Evolutionary conservation across 2,113 vertebrate species (phyloP).

Genomic region (Bufo bufo): DNA sequence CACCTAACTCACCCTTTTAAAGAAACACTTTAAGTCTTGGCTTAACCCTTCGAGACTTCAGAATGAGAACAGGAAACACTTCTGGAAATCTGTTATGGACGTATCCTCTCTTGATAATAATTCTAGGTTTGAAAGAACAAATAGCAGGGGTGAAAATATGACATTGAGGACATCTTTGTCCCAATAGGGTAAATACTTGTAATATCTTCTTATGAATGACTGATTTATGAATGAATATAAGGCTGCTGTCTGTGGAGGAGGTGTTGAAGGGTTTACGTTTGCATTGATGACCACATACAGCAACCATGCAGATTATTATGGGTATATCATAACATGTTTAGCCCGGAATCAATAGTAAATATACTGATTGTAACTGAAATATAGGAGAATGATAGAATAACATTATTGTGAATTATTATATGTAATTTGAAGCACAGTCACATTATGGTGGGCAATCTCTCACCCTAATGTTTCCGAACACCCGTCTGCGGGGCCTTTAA

Average conservation of each 20-base stretch:
- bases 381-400: conserved; percentile 8
- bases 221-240: conserved; percentile 21
- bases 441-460: conserved; percentile 9
- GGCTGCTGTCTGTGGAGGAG: conserved; percentile 10
- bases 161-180: conserved; percentile 61
- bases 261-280: neutral
- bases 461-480: conserved; percentile 18
- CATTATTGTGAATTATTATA: neutral
- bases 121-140: conserved; percentile 63
- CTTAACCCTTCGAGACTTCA: conserved; percentile 81
- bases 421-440: neutral
- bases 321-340: conserved; percentile 23
- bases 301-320: conserved; percentile 10
- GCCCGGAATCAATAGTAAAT: neutral
- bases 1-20: conserved; percentile 94
- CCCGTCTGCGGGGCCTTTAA: neutral
- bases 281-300: neutral
- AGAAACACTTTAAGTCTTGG: conserved; percentile 74
- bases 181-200: conserved; percentile 36
- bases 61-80: conserved; percentile 65
- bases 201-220: conserved; percentile 31
- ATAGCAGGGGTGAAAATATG: conserved; percentile 70
- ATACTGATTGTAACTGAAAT: conserved; percentile 12
- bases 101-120: conserved; percentile 50
- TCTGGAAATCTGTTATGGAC: conserved; percentile 65